Evolutionary conservation across 2,113 vertebrate species (phyloP).

Genomic region (Micromys minutus): DNA sequence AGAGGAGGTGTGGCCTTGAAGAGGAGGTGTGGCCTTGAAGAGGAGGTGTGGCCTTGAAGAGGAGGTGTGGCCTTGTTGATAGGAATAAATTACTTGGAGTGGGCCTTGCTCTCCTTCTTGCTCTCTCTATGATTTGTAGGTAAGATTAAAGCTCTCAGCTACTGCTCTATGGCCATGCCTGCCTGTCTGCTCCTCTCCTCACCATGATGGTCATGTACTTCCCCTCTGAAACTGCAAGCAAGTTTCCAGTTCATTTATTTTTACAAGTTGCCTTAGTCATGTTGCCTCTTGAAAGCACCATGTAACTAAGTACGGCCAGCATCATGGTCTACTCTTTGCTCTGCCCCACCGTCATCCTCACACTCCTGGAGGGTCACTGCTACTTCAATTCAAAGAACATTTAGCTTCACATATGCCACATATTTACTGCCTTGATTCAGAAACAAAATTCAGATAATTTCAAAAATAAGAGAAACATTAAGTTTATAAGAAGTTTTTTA

Average conservation of each 20-base stretch:
- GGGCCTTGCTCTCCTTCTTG: not conserved
- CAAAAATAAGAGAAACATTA: not conserved
- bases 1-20: too few relatives aligned
- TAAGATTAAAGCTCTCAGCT: not conserved
- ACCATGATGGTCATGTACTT: not conserved
- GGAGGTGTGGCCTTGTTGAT: not conserved
- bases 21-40: too few relatives aligned
- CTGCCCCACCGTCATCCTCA: too few relatives aligned
- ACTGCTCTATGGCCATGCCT: not conserved
- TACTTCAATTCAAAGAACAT: not conserved
- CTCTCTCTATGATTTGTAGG: not conserved
- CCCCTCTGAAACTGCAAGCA: not conserved
- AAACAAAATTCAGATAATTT: conserved; percentile 26
- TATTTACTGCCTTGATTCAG: not conserved
- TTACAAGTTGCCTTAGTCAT: not conserved
- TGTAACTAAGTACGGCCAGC: not conserved
- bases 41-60: too few relatives aligned
- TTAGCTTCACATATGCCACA: not conserved
- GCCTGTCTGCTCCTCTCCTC: not conserved
- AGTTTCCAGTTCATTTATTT: not conserved
- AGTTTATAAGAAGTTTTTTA: conserved; percentile 2
- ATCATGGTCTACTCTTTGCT: too few relatives aligned
- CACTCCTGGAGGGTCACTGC: not conserved
- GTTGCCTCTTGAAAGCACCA: not conserved
- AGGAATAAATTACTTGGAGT: too few relatives aligned